Conservation (phyloP, 2,113 vertebrate genomes). For the Sceloporus tristichus region DNA sequence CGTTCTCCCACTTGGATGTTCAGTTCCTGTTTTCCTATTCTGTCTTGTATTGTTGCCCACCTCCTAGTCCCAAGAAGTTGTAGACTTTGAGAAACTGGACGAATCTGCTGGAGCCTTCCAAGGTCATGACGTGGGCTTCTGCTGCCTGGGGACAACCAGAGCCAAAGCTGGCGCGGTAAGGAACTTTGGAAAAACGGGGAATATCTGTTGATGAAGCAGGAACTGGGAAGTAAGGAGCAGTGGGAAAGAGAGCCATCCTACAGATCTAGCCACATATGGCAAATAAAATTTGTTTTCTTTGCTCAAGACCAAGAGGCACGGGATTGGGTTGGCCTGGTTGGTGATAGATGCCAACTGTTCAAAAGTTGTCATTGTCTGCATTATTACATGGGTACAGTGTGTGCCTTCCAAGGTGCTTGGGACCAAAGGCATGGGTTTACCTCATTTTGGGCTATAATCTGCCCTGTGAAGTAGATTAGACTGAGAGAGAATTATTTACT, state of each 20-base stretch:
- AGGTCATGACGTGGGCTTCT: slow-evolving; percentile 87
- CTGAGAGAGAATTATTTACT: background rate
- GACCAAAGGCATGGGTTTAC: background rate
- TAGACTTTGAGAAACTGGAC: slow-evolving; percentile 88
- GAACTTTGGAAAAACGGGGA: background rate
- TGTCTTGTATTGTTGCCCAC: background rate
- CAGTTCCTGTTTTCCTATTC: background rate
- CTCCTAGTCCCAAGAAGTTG: slow-evolving; percentile 81
- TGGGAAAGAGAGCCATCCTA: background rate
- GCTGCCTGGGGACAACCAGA: slow-evolving; percentile 86
- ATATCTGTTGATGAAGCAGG: background rate
- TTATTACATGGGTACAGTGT: background rate
- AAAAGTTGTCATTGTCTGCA: background rate
- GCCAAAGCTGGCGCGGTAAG: slow-evolving; percentile 84
- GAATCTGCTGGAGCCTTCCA: slow-evolving; percentile 80
- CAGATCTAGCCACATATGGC: background rate
- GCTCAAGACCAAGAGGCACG: too few species aligned
- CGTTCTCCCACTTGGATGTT: background rate
- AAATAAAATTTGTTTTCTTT: background rate
- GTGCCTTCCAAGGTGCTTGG: background rate
- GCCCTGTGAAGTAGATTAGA: background rate
- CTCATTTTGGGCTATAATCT: background rate
- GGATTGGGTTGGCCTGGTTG: background rate
- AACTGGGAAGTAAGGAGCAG: background rate
- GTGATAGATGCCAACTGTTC: too few species aligned